Conservation (phyloP, 2,888 invertebrate species). For the Ophion ellenae region DNA sequence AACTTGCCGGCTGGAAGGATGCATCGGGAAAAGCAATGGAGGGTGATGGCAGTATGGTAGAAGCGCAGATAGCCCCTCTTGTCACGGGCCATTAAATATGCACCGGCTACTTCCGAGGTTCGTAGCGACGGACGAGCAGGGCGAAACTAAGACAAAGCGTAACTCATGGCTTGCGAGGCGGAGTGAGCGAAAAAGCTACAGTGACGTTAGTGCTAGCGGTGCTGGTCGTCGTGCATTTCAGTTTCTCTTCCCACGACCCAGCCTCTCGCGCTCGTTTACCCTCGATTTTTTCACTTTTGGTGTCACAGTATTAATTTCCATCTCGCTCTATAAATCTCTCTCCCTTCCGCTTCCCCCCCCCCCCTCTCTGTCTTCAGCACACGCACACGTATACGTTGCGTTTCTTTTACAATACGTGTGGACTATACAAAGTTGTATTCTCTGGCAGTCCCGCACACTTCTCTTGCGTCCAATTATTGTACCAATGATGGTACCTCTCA, state of each 20-base stretch:
- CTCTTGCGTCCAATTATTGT: conserved; percentile 29
- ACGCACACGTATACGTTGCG: neutral
- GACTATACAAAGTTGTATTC: conserved; percentile 28
- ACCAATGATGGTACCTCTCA: neutral
- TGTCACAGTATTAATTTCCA: neutral
- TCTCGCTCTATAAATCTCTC: neutral
- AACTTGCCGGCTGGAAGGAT: conserved; percentile 79
- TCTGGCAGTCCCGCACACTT: conserved; percentile 16
- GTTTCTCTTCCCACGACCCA: neutral
- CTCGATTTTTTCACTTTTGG: neutral
- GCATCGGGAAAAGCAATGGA: conserved; percentile 72
- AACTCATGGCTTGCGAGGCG: conserved; percentile 10
- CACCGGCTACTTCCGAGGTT: conserved; percentile 77
- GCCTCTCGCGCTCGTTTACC: conserved; percentile 21
- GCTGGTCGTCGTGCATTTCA: conserved; percentile 8
- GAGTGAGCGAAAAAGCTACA: conserved; percentile 30
- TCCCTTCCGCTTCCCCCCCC: neutral
- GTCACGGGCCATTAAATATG: conserved; percentile 78
- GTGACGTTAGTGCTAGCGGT: conserved; percentile 37
- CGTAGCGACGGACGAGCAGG: conserved; percentile 58
- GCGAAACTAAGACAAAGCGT: conserved; percentile 60
- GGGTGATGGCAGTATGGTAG: conserved; percentile 38
- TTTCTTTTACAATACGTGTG: conserved; percentile 7
- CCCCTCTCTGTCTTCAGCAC: neutral
- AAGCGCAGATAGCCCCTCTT: conserved; percentile 45